Base-by-base conservation (phyloP, 1,140 invertebrate species). In the Arion vulgaris region DNA sequence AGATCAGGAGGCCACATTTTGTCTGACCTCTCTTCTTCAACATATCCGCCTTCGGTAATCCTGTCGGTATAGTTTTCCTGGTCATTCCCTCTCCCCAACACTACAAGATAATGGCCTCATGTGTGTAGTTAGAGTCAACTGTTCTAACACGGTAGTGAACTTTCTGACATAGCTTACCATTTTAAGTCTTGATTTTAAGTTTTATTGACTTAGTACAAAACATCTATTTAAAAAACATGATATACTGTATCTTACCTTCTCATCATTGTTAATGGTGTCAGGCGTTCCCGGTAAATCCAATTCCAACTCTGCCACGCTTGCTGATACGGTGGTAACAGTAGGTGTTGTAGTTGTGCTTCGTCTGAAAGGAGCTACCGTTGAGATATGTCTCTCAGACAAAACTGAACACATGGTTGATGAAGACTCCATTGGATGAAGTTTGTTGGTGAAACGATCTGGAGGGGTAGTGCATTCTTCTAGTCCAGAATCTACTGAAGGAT, bases 271-370 rank as follows among this genome's bases (percentile, higher is more conserved):
- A 45, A 23, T 45, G 32, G 51, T 28, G 38, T 2, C 28, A 0
- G 87, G 85, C 0, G 87, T 86, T 28, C 84, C 85, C 0, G 84
- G 84, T 15, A 88, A 15, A 32, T 79, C 81, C 7, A 86, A 26
- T 26, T 83, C 84, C 39, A 86, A 34, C 26, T 83, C 83, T 23
- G 79, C 85, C 19, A 85, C 81, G 17, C 84, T 85, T 28, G 85
- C 87, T 23, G 87, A 87, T 28, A 87, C 87, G 0, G 86, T 87
- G 28, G 77, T 82, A 53, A 87, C 83, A 49, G 57, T 79, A 5
- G 83, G 45, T 4, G 78, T 36, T 15, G 15, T 23, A 36, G 49
- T 53, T 72, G 36, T 73, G 69, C 9, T 79, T 76, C n/a, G 23
- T 32, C 78, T n/a, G 13, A 57, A 1, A 34, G 45, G n/a, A 68